Percentiles rank a stretch among this genome's conserved stretches.
Conservation (phyloP, 2,113 vertebrate genomes). For the Halichoerus grypus region DNA sequence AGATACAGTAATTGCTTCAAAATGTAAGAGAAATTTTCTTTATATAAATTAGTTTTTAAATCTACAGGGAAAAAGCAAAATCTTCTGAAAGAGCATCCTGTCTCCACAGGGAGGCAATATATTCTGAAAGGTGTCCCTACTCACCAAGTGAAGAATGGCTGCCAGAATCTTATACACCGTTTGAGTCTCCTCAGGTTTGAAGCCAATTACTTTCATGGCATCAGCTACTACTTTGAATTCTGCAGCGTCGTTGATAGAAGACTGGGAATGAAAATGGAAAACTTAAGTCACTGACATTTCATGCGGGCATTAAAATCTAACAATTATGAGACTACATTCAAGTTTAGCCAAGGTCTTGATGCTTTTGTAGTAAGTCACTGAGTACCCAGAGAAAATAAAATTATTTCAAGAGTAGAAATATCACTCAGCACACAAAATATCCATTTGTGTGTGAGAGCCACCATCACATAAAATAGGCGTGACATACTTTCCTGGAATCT, state of each 20-base stretch:
- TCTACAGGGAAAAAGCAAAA: neutral
- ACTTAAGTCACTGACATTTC: neutral
- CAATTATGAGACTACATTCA: neutral
- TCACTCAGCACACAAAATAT: neutral
- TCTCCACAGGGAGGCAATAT: neutral
- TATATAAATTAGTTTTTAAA: constrained; percentile 34
- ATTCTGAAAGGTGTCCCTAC: neutral
- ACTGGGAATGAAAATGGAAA: constrained; percentile 86
- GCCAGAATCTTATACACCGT: constrained; percentile 97
- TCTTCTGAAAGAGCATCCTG: neutral
- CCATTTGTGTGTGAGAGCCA: neutral
- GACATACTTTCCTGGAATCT: neutral
- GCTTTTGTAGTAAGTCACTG: neutral
- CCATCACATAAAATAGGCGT: neutral
- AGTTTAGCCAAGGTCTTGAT: constrained; percentile 5
- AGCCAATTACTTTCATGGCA: constrained; percentile 99
- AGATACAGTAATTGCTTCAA: neutral
- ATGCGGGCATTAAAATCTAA: neutral
- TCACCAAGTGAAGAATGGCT: constrained; percentile 96
- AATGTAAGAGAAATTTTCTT: neutral
- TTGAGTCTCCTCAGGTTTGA: constrained; percentile 96
- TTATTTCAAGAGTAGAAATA: neutral
- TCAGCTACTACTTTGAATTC: constrained; percentile 97
- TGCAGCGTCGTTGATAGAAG: constrained; percentile 93
- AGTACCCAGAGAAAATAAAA: neutral